These are phyloP conservation scores for Clarias pachynema DNA, from an alignment of 2,797 vertebrate genomes.

Conservation along the genomic window DNA sequence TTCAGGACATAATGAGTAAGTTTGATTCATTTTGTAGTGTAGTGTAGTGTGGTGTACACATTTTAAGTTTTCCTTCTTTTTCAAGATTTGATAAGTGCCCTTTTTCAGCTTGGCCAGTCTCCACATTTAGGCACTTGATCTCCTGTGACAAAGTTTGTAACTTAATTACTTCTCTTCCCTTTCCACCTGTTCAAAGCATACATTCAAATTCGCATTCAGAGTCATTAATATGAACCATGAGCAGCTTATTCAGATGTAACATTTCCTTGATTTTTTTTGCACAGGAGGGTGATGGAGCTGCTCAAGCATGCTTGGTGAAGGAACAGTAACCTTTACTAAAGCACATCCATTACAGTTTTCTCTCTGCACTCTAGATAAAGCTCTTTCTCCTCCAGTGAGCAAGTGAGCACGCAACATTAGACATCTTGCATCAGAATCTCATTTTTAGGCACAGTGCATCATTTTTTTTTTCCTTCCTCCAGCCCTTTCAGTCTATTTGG, in stretches of 20 bases:
- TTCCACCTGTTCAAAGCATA: slow-evolving; percentile 33
- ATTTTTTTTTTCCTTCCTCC: slow-evolving; percentile 32
- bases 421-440: slow-evolving; percentile 53
- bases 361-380: slow-evolving; percentile 50
- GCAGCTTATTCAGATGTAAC: slow-evolving; percentile 59
- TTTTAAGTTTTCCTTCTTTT: slow-evolving; percentile 23
- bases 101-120: slow-evolving; percentile 10
- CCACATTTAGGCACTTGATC: not conserved
- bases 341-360: slow-evolving; percentile 56
- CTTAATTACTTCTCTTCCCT: slow-evolving; percentile 23
- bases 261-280: slow-evolving; percentile 53
- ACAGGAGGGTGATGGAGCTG: slow-evolving; percentile 34
- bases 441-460: slow-evolving; percentile 40
- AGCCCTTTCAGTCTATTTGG: slow-evolving; percentile 36
- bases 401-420: slow-evolving; percentile 55
- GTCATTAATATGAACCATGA: slow-evolving; percentile 48
- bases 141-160: slow-evolving; percentile 7
- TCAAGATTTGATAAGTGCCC: slow-evolving; percentile 12
- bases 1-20: slow-evolving; percentile 15
- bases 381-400: slow-evolving; percentile 49
- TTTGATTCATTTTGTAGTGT: not conserved
- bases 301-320: slow-evolving; percentile 44
- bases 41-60: not conserved
- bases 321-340: slow-evolving; percentile 62
- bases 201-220: slow-evolving; percentile 36